Evolutionary conservation across 64 coral and sea anemone genomes (phyloP).

Genomic region (Montipora capricornis): DNA sequence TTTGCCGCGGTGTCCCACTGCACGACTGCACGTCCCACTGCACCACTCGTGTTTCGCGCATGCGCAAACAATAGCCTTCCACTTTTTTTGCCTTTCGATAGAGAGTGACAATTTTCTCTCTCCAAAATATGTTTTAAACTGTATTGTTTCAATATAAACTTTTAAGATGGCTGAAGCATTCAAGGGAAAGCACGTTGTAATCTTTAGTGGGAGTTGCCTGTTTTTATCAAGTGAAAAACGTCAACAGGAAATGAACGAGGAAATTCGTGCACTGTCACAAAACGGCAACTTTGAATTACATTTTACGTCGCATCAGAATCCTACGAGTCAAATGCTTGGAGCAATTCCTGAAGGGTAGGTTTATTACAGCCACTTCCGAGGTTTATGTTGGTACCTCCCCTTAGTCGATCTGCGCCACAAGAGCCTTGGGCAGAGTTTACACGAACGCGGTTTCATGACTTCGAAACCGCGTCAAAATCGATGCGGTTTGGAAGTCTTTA

Average conservation of each 20-base stretch:
- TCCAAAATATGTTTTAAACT: background rate
- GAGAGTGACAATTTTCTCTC: no score
- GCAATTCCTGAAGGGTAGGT: background rate
- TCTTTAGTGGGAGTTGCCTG: constrained; percentile 8
- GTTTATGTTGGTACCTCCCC: no score
- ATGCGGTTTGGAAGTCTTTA: no score
- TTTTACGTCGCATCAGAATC: background rate
- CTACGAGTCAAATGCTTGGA: background rate
- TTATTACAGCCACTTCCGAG: background rate
- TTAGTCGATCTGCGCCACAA: no score
- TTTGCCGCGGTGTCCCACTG: no score
- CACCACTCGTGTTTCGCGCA: no score
- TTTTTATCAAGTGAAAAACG: background rate
- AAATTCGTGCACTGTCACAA: background rate
- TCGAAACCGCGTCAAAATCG: no score
- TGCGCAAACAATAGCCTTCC: no score
- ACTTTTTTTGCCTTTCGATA: no score
- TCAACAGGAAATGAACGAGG: background rate
- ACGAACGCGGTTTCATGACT: no score
- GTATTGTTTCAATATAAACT: background rate
- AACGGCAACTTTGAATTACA: background rate
- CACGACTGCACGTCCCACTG: no score
- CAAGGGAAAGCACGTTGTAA: background rate
- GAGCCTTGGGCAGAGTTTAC: no score
- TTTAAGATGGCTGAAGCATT: background rate